phyloP scores from a whole-genome alignment of 2,888 invertebrate species.

The Erynnis tages region DNA sequence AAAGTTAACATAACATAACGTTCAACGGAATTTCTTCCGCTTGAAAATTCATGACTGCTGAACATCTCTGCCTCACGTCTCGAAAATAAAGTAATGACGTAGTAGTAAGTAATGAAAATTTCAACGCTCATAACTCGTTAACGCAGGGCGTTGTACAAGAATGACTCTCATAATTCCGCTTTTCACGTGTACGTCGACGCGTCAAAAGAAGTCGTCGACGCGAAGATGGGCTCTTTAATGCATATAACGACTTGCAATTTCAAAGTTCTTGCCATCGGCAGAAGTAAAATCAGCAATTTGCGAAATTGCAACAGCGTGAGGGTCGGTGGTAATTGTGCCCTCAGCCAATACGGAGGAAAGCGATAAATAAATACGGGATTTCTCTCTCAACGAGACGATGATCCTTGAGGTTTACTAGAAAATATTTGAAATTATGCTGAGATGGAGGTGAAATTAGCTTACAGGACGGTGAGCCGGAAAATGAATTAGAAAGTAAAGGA shows the following conservation, averaged over 20 bases:
- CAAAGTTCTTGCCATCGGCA: slow-evolving; percentile 63
- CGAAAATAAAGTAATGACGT: slow-evolving; percentile 20
- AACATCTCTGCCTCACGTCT: slow-evolving; percentile 3
- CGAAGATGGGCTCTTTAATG: slow-evolving; percentile 53
- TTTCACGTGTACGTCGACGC: slow-evolving; percentile 35
- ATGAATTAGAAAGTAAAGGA: not conserved
- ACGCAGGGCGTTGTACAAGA: slow-evolving; percentile 27
- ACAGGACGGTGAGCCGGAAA: not conserved
- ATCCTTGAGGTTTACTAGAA: slow-evolving; percentile 26
- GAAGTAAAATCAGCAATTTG: slow-evolving; percentile 72
- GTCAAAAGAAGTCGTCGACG: slow-evolving; percentile 41
- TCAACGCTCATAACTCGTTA: slow-evolving; percentile 26
- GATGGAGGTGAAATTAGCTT: slow-evolving; percentile 14
- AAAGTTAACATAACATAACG: too few relatives aligned
- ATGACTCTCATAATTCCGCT: slow-evolving; percentile 35
- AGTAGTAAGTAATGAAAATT: slow-evolving; percentile 21
- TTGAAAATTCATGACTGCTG: not conserved
- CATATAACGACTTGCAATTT: slow-evolving; percentile 69
- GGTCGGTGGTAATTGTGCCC: slow-evolving; percentile 65
- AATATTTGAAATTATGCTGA: slow-evolving; percentile 28
- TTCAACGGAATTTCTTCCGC: too few relatives aligned
- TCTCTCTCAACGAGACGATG: slow-evolving; percentile 40
- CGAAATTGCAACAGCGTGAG: slow-evolving; percentile 69
- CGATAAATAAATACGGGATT: slow-evolving; percentile 69
- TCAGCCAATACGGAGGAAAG: slow-evolving; percentile 55